Evolutionary conservation across 2,888 invertebrate genomes (phyloP), one percentile per base, ranked within the genome.

Genomic region (Eupithecia centaureata): DNA sequence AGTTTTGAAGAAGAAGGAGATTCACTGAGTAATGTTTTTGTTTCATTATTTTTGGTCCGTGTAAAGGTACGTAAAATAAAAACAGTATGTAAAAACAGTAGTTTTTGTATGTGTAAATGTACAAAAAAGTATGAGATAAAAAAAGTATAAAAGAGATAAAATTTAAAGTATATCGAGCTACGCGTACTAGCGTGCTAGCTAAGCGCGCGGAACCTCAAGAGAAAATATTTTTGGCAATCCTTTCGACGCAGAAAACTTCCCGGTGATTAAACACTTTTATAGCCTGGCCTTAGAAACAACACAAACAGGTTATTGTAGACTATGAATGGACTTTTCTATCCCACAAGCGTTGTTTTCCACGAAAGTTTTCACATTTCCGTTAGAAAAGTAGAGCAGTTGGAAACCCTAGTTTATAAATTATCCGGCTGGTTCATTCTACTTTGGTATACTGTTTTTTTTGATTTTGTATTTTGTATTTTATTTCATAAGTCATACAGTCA

Each of bases 321-420:
- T 74, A 75, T 66, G 74, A 67, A 75, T 75, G 82, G 79, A 83
- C 77, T 82, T 82, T 82, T 79, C 84, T 84, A 84, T 85, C 82
- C 79, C 77, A 74, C 78, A 72, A 79, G 78, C 82, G 83, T 84
- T 86, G 86, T 89, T 90, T 90, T 90, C 85, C 82, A 81, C 77
- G 73, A 83, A 91, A 91, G 81, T 90, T 91, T 88, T 83, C 84
- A 85, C 88, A 90, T 89, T 88, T 82, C 86, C 85, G 87, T 87
- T 89, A 89, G 89, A 90, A 90, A 90, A 91, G 87, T 91, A 78
- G 89, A 86, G 79, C 90, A 89, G 89, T 88, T 82, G 84, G 69
- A 63, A 70, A 33, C 47, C 32, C 10, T 27, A 70, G 69, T 13
- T 4, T 30, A 32, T 32, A 30, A 57, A 18, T 57, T 18, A 18